Conservation (phyloP, 2,888 invertebrate genomes). For the Leptinotarsa haldemani region DNA sequence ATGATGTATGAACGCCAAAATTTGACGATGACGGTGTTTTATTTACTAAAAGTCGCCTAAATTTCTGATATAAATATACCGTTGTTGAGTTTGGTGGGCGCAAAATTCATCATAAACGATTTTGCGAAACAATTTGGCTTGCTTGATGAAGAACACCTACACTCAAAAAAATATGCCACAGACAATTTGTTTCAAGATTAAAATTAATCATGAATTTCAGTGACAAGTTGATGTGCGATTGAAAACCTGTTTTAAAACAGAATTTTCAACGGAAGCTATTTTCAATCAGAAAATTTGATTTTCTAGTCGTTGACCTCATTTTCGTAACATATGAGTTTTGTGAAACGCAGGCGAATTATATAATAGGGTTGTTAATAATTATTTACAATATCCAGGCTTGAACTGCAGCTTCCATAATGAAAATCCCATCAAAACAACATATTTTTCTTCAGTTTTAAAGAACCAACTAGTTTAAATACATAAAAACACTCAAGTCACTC, state of each 20-base stretch:
- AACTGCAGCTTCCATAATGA: no score
- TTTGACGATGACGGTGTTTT: neutral
- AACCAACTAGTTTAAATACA: no score
- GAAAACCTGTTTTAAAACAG: neutral
- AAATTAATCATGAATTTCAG: neutral
- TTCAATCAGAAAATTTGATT: no score
- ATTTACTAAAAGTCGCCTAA: neutral
- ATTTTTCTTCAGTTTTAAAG: no score
- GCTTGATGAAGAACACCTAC: neutral
- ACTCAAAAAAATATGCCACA: neutral
- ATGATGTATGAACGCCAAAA: constrained; percentile 9
- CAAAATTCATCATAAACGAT: neutral
- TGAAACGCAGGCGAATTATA: no score
- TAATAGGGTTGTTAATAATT: no score
- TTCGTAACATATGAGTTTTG: no score
- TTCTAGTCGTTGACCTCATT: neutral
- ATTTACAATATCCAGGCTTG: no score
- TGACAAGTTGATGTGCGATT: neutral
- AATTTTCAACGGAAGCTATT: no score
- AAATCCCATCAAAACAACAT: no score
- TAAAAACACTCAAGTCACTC: no score
- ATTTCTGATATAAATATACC: constrained; percentile 2
- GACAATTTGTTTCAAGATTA: neutral
- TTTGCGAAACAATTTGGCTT: constrained; percentile 1
- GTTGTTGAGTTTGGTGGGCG: neutral